Evolutionary conservation across 2,113 vertebrate genomes (phyloP), one percentile per base, ranked within the genome.

Genomic region (Mormyrus iriodes): DNA sequence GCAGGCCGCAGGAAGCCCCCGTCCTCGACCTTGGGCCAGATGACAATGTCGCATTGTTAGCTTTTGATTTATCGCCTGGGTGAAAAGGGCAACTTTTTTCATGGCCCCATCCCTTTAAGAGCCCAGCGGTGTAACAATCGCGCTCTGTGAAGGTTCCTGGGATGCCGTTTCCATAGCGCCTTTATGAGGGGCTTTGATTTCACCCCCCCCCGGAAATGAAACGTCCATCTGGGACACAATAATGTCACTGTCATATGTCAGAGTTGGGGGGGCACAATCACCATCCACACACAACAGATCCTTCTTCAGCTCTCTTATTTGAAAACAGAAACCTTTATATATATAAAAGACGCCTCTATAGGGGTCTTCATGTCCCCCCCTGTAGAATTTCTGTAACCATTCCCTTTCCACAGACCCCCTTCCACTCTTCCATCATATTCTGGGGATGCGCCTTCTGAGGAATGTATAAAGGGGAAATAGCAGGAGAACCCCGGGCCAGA

Each of bases 11-110:
- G 12, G n/a, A 86, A 86, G 27, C 27, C 46, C 46, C 2, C 5
- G 0, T 31, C 12, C 46, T 35, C 51, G 13, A 86, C 2, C 44
- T 51, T 15, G 15, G 55, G 51, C 49, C 85, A 86, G 24, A 51
- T 51, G 17, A 86, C 85, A 86, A 86, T 55, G 85, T 53, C 31
- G 15, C n/a, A 53, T 86, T 52, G 85, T 55, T 86, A 51, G 51
- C 13, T 19, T 86, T 86, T 86, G 85, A 86, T 86, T 86, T 86
- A 86, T 53, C 2, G 7, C 51, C 15, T 52, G 24, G n/a, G 15
- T 55, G 85, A n/a, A 86, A 55, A 53, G 49, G 12, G 48, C 49
- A 53, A 53, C 31, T n/a, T 55, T 39, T 55, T 12, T 12, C 13
- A 21, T 27, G 51, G 51, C 15, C 85, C 27, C 9, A 12, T 27